Conservation (phyloP, 2,113 vertebrate genomes). For the Oophaga pumilio region DNA sequence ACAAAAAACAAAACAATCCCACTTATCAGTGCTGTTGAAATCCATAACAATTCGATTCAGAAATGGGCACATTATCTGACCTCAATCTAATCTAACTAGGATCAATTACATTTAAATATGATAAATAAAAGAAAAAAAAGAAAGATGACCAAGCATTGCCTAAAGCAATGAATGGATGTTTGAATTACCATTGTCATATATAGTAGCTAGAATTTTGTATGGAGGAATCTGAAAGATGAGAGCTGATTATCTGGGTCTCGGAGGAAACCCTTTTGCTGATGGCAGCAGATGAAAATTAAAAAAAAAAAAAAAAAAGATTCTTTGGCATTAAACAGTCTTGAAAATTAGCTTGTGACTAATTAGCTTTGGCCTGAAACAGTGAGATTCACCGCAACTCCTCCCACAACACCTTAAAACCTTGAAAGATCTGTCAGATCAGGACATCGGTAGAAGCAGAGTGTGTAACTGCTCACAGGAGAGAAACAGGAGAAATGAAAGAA, state of each 20-base stretch:
- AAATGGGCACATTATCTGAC: neutral
- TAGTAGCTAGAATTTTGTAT: neutral
- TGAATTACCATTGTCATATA: slow-evolving; percentile 8
- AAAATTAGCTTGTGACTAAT: slow-evolving; percentile 50
- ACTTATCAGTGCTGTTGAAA: neutral
- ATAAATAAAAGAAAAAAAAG: neutral
- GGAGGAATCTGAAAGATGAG: neutral
- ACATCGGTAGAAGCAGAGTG: neutral
- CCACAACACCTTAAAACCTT: slow-evolving; percentile 9
- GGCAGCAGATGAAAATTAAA: slow-evolving; percentile 19
- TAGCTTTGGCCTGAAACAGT: slow-evolving; percentile 19
- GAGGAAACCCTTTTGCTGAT: slow-evolving; percentile 39
- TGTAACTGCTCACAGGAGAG: slow-evolving; percentile 8
- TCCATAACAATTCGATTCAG: neutral
- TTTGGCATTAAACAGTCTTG: slow-evolving; percentile 28
- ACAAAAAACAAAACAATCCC: no score
- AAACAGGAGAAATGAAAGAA: neutral
- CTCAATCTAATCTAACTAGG: neutral
- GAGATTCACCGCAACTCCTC: slow-evolving; percentile 19
- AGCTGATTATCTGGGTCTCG: slow-evolving; percentile 34
- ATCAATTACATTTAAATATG: slow-evolving; percentile 2
- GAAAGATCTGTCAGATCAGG: slow-evolving; percentile 38
- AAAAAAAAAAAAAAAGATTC: neutral
- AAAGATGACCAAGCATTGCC: neutral
- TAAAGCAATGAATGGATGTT: neutral